Base-by-base conservation (phyloP, 2,113 vertebrate species). In the Corythornis madagascariensis region DNA sequence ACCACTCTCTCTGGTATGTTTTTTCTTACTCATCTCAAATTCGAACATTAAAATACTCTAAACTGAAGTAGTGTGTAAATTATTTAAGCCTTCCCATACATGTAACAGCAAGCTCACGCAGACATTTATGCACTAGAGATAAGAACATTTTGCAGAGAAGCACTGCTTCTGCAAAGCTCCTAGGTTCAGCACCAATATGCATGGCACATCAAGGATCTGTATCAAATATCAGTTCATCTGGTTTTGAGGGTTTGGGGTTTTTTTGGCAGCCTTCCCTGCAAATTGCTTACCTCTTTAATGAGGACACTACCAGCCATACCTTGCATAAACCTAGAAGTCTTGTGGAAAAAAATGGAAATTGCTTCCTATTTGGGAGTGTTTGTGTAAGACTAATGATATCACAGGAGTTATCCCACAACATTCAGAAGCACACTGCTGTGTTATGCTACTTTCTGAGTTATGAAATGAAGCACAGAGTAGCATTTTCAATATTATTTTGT, bases 321-420 rank as follows among this genome's bases (percentile, higher is more conserved):
- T 57, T 33, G 29, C 88, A 94, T 50, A 92, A 92, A 86, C 57
- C 76, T 90, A 91, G 38, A 64, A 80, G 72, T 67, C 83, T 78
- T 90, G 66, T 81, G 26, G 50, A 70, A 64, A 82, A 31, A 81
- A 72, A 69, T 15, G 38, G 70, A 72, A 92, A 88, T 42, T 48
- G 38, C 82, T 96, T 88, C 80, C 57, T 84, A 42, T 76, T 50
- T 80, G 22, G 16, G 18, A 77, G 33, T 10, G 21, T 15, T 88
- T 8, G 5, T 78, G 55, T 83, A 76, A 92, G 55, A 56, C 22
- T 10, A 35, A 90, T 15, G 52, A 71, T 48, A 57, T 84, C 70
- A 59, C 14, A 69, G 25, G 43, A 91, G 43, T 50, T 73, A 75
- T 56, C 86, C 80, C 77, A 83, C 86, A 70, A 82, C 1, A 3